A percentile compares a stretch with the other conserved stretches of the same genome.
phyloP scores from a whole-genome alignment of 2,797 vertebrate species.

The Gallinago solitaria region DNA sequence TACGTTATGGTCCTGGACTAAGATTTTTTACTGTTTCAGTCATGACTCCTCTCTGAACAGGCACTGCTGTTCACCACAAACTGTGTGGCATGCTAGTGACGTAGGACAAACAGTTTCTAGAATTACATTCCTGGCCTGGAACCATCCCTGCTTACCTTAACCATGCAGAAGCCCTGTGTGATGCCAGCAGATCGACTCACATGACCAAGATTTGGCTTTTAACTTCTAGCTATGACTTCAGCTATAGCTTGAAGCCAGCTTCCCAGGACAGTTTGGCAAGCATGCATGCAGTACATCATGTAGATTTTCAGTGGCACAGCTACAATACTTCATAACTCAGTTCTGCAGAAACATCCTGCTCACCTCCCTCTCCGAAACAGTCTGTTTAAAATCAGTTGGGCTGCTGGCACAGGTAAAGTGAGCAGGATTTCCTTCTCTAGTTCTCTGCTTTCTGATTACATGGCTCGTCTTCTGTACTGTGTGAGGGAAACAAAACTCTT shows the following conservation, averaged over 20 bases:
- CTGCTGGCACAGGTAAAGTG: constrained; percentile 7
- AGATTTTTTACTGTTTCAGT: neutral
- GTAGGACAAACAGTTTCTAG: neutral
- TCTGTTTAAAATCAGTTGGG: neutral
- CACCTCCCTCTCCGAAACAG: neutral
- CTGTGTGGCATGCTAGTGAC: fast-evolving
- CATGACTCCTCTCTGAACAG: neutral
- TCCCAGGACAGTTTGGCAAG: constrained; percentile 29
- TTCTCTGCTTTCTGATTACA: constrained; percentile 1
- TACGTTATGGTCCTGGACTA: neutral
- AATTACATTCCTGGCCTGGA: neutral
- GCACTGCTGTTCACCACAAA: neutral
- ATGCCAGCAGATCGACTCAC: neutral
- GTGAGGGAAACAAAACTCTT: neutral
- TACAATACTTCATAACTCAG: neutral
- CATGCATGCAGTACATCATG: neutral
- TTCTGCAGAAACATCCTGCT: constrained; percentile 19
- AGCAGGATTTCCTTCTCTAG: constrained; percentile 4
- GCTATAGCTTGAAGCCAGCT: constrained; percentile 8
- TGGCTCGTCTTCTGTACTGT: neutral
- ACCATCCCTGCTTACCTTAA: neutral
- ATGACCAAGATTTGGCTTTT: neutral
- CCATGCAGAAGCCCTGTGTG: neutral
- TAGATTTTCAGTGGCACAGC: neutral
- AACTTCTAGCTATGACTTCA: constrained; percentile 24